Conservation (phyloP, 2,888 invertebrate species). For the Dascillus cervinus region DNA sequence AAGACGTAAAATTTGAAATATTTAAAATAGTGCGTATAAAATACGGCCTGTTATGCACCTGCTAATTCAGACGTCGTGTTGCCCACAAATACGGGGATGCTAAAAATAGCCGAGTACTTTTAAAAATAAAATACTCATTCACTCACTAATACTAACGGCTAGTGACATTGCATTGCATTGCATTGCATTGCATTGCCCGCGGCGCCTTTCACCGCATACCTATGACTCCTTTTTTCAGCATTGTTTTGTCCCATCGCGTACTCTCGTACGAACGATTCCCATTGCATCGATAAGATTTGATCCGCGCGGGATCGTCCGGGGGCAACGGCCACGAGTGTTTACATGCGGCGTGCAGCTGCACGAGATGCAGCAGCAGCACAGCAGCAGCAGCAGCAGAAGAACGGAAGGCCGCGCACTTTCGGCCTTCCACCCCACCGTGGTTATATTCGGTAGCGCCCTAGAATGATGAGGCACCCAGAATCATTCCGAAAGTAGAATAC, state of each 20-base stretch:
- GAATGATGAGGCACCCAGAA: not conserved
- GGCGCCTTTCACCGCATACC: not conserved
- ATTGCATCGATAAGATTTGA: no score
- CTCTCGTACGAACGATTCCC: no score
- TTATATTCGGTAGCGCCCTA: not conserved
- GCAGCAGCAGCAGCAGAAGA: no score
- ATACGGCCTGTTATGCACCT: not conserved
- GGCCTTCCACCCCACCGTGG: no score
- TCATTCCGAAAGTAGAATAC: constrained; percentile 14
- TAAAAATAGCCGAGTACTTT: constrained; percentile 6
- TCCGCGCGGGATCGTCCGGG: no score
- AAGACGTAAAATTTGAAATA: not conserved
- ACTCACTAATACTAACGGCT: constrained; percentile 4
- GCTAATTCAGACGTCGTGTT: constrained; percentile 3
- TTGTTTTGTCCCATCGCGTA: not conserved
- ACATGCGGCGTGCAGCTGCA: no score
- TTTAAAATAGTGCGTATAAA: not conserved
- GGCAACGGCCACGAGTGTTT: no score
- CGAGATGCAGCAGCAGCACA: no score
- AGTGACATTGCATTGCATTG: no score
- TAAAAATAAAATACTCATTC: constrained; percentile 7
- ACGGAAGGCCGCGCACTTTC: no score
- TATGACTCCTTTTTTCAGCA: not conserved
- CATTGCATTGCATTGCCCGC: not conserved
- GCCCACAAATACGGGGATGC: constrained; percentile 6